Evolutionary conservation across 2,113 vertebrate genomes (phyloP).

Genomic region (Oreotrochilus melanogaster): DNA sequence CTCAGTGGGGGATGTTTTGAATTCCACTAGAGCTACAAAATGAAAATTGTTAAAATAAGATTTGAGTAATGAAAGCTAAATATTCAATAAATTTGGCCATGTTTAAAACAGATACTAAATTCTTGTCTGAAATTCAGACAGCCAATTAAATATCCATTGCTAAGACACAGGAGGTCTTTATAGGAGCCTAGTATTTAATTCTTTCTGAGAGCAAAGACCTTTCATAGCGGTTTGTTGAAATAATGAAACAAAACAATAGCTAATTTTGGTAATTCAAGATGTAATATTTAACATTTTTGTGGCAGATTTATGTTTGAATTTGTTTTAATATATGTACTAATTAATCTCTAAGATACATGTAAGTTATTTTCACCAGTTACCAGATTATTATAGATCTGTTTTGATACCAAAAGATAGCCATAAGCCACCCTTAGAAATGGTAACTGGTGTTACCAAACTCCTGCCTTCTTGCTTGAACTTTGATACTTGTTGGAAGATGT

Average conservation of each 20-base stretch:
- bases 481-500: neutral
- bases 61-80: neutral
- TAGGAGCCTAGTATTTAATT: neutral
- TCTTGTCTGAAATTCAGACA: neutral
- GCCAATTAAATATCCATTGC: neutral
- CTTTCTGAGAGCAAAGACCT: neutral
- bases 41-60: neutral
- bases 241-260: neutral
- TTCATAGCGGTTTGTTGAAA: neutral
- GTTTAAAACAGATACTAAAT: neutral
- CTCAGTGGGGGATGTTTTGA: neutral
- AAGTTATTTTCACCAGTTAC: neutral
- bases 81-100: neutral
- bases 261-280: neutral
- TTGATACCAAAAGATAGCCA: neutral
- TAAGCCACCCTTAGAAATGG: neutral
- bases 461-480: neutral
- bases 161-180: neutral
- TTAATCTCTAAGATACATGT: neutral
- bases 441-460: neutral
- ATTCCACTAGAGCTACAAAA: neutral
- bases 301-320: neutral
- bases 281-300: neutral
- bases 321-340: neutral
- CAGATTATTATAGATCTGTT: neutral